Base-by-base conservation (phyloP, 2,113 vertebrate species). In the Neotoma lepida region DNA sequence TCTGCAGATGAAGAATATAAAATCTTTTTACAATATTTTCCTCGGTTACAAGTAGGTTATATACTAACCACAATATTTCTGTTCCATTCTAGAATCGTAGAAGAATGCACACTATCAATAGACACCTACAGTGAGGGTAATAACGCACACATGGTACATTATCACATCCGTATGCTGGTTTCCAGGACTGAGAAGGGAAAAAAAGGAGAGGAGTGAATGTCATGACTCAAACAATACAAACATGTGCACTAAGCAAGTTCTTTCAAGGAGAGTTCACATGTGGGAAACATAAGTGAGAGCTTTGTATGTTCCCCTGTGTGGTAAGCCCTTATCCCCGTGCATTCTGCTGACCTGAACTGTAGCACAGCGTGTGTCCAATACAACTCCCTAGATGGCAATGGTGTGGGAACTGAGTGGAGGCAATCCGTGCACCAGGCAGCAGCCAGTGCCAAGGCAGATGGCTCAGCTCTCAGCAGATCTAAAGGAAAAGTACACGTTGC, bases 1-100 rank as follows among this genome's bases (percentile, higher is more conserved):
- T 97, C 97, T 96, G n/a, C 88, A 97, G 94, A 98, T 96, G 97
- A 98, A 97, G 94, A 94, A 80, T 91, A 96, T 94, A 95, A 98
- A 98, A 96, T 56, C 86, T 97, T 94, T 97, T 97, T 95, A 97
- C 96, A 97, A 66, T 96, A 91, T 98, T 97, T 96, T 91, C 91
- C 88, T 76, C 88, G 93, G 96, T 97, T 97, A 96, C 95, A 97
- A 97, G 90, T 95, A 89, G 94, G 84, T 97, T 93, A 91, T 93
- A 97, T 51, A 64, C 95, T 97, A 97, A 98, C 96, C 96, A 97
- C 96, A 97, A 73, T 91, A 94, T 94, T 90, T 41, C 85, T 44
- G 58, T 64, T 66, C 12, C 13, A 28, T 41, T 71, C 84, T 44
- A 90, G 95, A 41, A 78, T 95, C 96, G 68, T 39, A 78, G 89